Percentiles rank a stretch among this genome's conserved stretches.
phyloP scores from a whole-genome alignment of 2,113 vertebrate genomes.

The Neogobius melanostomus region DNA sequence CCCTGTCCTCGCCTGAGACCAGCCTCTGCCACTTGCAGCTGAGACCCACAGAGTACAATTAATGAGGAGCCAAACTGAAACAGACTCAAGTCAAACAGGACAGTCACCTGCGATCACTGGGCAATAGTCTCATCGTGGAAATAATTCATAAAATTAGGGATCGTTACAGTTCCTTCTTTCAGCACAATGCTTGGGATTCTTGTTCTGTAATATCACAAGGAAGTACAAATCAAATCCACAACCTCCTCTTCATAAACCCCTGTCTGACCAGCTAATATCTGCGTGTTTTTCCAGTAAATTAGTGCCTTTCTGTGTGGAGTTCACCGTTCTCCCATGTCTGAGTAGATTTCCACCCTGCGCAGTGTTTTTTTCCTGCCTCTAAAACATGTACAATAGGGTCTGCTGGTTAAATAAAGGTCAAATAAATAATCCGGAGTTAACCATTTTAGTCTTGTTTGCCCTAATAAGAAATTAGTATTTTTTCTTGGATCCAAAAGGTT shows the following conservation, averaged over 20 bases:
- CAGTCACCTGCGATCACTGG: slow-evolving; percentile 18
- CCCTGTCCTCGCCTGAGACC: slow-evolving; percentile 65
- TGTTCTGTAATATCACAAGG: neutral
- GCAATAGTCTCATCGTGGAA: neutral
- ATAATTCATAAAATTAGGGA: neutral
- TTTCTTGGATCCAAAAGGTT: too few relatives aligned
- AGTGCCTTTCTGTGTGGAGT: too few relatives aligned
- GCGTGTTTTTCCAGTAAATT: too few relatives aligned
- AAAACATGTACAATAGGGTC: too few relatives aligned
- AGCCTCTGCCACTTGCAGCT: slow-evolving; percentile 69
- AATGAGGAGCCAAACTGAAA: slow-evolving; percentile 71
- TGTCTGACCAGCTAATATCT: too few relatives aligned
- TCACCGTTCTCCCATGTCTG: too few relatives aligned
- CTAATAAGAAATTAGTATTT: too few relatives aligned
- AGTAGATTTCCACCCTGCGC: too few relatives aligned
- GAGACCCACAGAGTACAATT: slow-evolving; percentile 72
- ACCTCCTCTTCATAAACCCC: neutral
- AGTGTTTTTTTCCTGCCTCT: too few relatives aligned
- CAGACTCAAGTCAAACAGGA: slow-evolving; percentile 30
- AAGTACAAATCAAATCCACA: neutral
- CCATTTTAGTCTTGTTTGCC: too few relatives aligned
- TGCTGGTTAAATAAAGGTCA: too few relatives aligned
- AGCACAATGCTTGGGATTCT: neutral
- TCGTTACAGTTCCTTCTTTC: neutral
- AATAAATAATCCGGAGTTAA: too few relatives aligned